A percentile compares a stretch with the other conserved stretches of the same genome.
These are phyloP conservation scores for Parazoanthus darwini DNA, from an alignment of 92 coral and sea anemone genomes.

Conservation along the genomic window DNA sequence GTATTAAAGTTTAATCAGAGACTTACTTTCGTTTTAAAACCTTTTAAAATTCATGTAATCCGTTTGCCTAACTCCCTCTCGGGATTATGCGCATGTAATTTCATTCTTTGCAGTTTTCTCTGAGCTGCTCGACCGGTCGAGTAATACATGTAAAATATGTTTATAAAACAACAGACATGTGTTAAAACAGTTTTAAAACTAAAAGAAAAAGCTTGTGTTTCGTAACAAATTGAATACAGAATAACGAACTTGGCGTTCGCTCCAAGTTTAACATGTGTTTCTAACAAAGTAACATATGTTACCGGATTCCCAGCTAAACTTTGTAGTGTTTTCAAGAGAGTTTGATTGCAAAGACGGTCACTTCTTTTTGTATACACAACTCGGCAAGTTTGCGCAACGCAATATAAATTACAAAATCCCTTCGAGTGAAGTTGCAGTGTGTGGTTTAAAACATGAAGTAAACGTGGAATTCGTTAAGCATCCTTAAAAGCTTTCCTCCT, in stretches of 20 bases:
- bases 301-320: too few relatives aligned
- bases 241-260: not conserved
- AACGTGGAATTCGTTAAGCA: not conserved
- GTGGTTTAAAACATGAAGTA: too few relatives aligned
- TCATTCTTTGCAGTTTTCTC: not conserved
- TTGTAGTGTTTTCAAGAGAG: not conserved
- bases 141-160: not conserved
- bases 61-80: not conserved
- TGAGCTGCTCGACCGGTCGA: not conserved
- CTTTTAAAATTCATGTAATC: not conserved
- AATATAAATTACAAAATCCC: too few relatives aligned
- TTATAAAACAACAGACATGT: not conserved
- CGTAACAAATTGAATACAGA: not conserved
- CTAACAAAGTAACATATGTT: too few relatives aligned
- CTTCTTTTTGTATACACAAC: not conserved
- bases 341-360: not conserved
- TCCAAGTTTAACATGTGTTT: not conserved
- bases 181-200: not conserved
- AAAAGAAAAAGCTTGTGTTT: too few relatives aligned
- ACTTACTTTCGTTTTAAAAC: not conserved
- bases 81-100: not conserved
- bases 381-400: too few relatives aligned
- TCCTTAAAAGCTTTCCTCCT: not conserved
- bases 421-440: not conserved
- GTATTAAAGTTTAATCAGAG: slow-evolving; percentile 18